Percentiles rank a stretch among this genome's conserved stretches.
These are phyloP conservation scores for Drosophila jambulina DNA, from an alignment of 1,140 invertebrate genomes.

Conservation along the genomic window DNA sequence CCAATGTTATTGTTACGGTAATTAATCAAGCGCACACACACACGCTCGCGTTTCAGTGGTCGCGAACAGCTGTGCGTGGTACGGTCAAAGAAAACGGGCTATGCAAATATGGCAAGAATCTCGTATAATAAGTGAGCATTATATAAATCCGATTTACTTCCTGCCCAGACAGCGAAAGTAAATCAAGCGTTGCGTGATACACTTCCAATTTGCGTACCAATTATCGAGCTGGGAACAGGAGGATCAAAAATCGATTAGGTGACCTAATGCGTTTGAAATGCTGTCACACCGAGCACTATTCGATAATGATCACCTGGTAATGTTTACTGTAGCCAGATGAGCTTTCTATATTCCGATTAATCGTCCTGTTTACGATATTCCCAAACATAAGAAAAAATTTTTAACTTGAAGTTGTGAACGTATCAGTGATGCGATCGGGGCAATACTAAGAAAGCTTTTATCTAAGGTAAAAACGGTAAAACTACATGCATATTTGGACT, in stretches of 20 bases:
- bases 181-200: constrained; percentile 18
- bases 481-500: background rate
- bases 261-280: constrained; percentile 11
- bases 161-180: constrained; percentile 37
- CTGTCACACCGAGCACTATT: constrained; percentile 1
- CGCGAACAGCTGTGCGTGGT: constrained; percentile 65
- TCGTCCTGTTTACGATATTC: background rate
- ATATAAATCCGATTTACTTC: constrained; percentile 49
- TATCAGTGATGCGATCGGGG: background rate
- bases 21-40: constrained; percentile 55
- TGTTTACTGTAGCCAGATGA: background rate
- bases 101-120: constrained; percentile 58
- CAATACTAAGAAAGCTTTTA: background rate
- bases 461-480: background rate
- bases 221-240: background rate
- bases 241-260: constrained; percentile 34
- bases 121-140: constrained; percentile 34
- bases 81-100: constrained; percentile 41
- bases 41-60: background rate
- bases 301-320: background rate
- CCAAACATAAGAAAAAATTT: background rate
- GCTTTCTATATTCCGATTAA: background rate
- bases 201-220: constrained; percentile 3
- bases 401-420: background rate
- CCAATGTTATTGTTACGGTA: constrained; percentile 56